Base-by-base conservation (phyloP, 53 echinoderm and acorn worm species). In the Arbacia lixula region DNA sequence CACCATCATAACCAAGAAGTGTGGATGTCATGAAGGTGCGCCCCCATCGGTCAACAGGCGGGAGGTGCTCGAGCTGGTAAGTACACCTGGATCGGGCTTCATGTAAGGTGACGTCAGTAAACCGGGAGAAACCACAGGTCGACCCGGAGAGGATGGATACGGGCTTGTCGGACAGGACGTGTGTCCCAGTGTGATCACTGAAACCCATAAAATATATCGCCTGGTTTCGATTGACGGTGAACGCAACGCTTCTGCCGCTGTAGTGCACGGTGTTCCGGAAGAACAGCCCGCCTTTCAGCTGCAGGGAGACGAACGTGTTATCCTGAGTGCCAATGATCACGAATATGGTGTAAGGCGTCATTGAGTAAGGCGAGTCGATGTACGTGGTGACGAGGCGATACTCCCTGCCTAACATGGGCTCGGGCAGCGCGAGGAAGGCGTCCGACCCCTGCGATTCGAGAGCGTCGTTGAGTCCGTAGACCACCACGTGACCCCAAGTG, bases 41-140 rank as follows among this genome's bases (percentile, higher is more conserved):
- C 16, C 93, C 93, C 93, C 93, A 93, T 2, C 90, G 85, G 3
- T 84, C 82, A 29, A 93, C 93, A 0, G 93, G 93, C 0, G 88
- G 93, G 3, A 93, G 57, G 52, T 87, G 88, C 76, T 93, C 93
- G 17, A 90, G 82, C 40, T 86, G 52, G 60, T 93, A 90, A 41
- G 86, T 90, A 53, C 93, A 93, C 20, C 90, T 72, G 22, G 56
- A 78, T 11, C 76, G 77, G 38, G 14, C 42, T 19, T 30, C 42
- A 4, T 33, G 38, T n/a, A n/a, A n/a, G 14, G 28, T 10, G 2
- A 28, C 36, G 49, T 68, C 81, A 1, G 85, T 85, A 17, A 87
- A 87, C 10, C 85, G 72, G 6, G 93, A 86, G 50, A 30, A 41
- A 1, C 65, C 82, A 43, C 93, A 93, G 12, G 90, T 84, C 20